A percentile compares a stretch with the other conserved stretches of the same genome.
These are phyloP conservation scores for Phalanger gymnotis DNA, from an alignment of 2,797 vertebrate species.

Conservation along the genomic window DNA sequence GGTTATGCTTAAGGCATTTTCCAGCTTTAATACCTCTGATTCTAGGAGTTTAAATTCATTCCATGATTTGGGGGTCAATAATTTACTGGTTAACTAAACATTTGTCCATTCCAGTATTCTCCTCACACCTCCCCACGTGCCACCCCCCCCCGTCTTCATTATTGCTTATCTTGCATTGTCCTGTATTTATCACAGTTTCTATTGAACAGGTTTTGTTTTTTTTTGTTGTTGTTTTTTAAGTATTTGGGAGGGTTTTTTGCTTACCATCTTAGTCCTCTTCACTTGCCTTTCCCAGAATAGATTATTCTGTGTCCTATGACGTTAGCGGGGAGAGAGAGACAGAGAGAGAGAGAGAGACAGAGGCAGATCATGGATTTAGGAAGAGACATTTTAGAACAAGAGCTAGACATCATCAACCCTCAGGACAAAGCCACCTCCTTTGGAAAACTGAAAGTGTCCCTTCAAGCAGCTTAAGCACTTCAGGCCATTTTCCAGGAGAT, in stretches of 20 bases:
- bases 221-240: background rate
- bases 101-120: background rate
- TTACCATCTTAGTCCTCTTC: background rate
- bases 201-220: background rate
- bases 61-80: background rate
- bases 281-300: background rate
- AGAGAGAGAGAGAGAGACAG: no score
- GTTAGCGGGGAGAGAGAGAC: background rate
- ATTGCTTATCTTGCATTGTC: background rate
- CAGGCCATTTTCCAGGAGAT: constrained; percentile 86
- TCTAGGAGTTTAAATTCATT: background rate
- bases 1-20: background rate
- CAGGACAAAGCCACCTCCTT: constrained; percentile 61
- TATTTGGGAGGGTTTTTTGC: background rate
- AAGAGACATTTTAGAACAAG: background rate
- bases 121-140: no score
- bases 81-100: background rate
- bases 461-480: constrained; percentile 88
- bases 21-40: background rate
- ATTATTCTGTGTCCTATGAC: background rate
- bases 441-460: constrained; percentile 84
- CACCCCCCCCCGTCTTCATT: background rate
- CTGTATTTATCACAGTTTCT: background rate
- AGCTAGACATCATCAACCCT: constrained; percentile 64
- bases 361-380: background rate